Evolutionary conservation across 2,797 vertebrate species (phyloP), one percentile per base, ranked within the genome.

Genomic region (Emydoidea blandingii): DNA sequence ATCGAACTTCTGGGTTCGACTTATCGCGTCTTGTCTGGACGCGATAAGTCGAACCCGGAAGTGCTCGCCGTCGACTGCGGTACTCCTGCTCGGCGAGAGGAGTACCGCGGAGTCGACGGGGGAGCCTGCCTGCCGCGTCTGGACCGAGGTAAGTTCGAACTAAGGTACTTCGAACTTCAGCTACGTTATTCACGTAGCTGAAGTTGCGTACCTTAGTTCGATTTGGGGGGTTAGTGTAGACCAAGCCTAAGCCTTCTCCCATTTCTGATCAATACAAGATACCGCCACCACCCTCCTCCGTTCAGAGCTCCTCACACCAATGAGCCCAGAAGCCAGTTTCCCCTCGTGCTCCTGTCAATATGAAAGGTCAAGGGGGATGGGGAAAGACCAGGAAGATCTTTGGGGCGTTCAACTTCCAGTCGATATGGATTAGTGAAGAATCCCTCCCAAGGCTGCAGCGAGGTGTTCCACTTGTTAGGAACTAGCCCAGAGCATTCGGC

Each of bases 401-500:
- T 44, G 25, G 12, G 12, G 41, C 41, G 44, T 27, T 74, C 21
- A 44, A 8, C 41, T 65, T 34, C 31, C 15, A 44, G 37, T 44
- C 12, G 5, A 74, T 44, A 27, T 23, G 4, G 27, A 23, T 3
- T 47, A 47, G 19, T 12, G 50, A 86, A 10, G 74, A 62, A 47
- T 88, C 79, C 85, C 76, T 72, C 83, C 86, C 85, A 79, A 53
- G 29, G 79, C 1, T 0, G 2, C n/a, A 57, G 7, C 52, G 4
- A 8, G 0, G 1, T 8, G 44, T 52, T 91, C n/a, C 86, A 90
- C 85, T 4, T 80, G 82, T 87, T 91, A 80, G 94, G 89, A 89
- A 50, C 91, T 96, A 91, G 95, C 95, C 96, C 92, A 89, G 89
- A 25, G 37, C 41, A 25, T 25, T 44, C 41, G 4, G 37, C 37